phyloP scores from a whole-genome alignment of 1,140 invertebrate species.

The Drepana arcuata region DNA sequence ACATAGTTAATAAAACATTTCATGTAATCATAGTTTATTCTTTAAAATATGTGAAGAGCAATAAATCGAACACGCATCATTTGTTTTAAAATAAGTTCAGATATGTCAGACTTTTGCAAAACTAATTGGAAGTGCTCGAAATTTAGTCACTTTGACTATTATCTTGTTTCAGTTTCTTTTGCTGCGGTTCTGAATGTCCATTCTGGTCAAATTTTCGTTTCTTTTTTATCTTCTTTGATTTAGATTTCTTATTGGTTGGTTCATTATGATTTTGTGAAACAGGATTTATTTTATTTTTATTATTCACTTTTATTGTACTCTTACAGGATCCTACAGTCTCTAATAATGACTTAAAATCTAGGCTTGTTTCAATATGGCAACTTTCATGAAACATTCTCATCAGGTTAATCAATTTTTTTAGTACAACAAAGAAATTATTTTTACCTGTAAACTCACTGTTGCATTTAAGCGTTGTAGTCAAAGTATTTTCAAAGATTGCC shows the following conservation, averaged over 20 bases:
- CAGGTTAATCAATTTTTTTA: slow-evolving; percentile 50
- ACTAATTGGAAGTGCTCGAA: slow-evolving; percentile 7
- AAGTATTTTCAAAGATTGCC: slow-evolving; percentile 25
- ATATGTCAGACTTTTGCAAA: no score
- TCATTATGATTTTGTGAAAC: slow-evolving; percentile 12
- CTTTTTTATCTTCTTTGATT: slow-evolving; percentile 42
- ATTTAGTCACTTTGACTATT: slow-evolving; percentile 12
- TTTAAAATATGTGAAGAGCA: no score
- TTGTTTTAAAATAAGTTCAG: no score
- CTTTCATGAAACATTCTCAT: slow-evolving; percentile 50
- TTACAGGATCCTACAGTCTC: slow-evolving; percentile 33
- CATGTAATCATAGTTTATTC: no score
- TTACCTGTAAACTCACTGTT: slow-evolving; percentile 40
- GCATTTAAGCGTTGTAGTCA: slow-evolving; percentile 23
- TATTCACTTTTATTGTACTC: slow-evolving; percentile 22
- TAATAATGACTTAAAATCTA: slow-evolving; percentile 38
- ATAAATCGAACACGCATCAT: no score
- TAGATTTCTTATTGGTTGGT: slow-evolving; percentile 24
- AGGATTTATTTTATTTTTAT: slow-evolving; percentile 14
- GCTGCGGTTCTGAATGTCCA: slow-evolving; percentile 24
- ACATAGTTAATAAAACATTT: no score
- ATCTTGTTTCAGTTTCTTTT: slow-evolving; percentile 28
- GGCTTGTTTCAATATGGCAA: slow-evolving; percentile 31
- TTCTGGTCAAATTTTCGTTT: slow-evolving; percentile 41
- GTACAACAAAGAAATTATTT: slow-evolving; percentile 40